phyloP scores from a whole-genome alignment of 2,797 vertebrate genomes.

The Peromyscus attwateri region DNA sequence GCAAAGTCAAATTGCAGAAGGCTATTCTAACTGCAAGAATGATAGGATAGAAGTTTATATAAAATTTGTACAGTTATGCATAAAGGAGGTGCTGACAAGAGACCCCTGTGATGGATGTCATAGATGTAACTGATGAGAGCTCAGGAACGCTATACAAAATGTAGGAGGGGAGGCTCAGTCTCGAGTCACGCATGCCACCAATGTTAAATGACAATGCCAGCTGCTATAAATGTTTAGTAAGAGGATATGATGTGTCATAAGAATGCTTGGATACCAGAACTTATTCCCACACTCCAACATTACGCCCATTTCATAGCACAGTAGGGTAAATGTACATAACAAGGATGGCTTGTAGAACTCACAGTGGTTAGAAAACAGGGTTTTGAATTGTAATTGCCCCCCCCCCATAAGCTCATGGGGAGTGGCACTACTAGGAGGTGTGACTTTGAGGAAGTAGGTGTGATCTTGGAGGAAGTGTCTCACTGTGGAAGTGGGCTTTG shows the following conservation, averaged over 20 bases:
- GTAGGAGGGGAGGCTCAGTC: slow-evolving; percentile 4
- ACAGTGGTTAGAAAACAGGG: neutral
- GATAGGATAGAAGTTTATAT: slow-evolving; percentile 4
- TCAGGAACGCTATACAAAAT: neutral
- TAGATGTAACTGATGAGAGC: neutral
- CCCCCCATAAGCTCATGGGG: neutral
- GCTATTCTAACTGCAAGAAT: neutral
- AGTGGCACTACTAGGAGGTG: neutral
- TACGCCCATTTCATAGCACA: neutral
- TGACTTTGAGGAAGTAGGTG: neutral
- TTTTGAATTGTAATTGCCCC: neutral
- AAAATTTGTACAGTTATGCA: neutral
- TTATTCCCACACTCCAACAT: neutral
- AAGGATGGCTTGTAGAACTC: neutral
- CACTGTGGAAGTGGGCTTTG: neutral
- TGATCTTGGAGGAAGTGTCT: neutral
- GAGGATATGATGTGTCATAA: neutral
- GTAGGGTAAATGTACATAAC: neutral
- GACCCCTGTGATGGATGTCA: neutral
- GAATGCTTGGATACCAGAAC: neutral
- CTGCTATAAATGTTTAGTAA: slow-evolving; percentile 19
- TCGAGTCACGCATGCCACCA: neutral
- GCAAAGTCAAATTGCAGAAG: slow-evolving; percentile 49
- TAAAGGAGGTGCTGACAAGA: slow-evolving; percentile 21
- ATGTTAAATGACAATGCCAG: neutral